A percentile compares a stretch with the other conserved stretches of the same genome.
These are phyloP conservation scores for Mormoops blainvillei DNA, from an alignment of 2,113 vertebrate genomes.

Conservation along the genomic window DNA sequence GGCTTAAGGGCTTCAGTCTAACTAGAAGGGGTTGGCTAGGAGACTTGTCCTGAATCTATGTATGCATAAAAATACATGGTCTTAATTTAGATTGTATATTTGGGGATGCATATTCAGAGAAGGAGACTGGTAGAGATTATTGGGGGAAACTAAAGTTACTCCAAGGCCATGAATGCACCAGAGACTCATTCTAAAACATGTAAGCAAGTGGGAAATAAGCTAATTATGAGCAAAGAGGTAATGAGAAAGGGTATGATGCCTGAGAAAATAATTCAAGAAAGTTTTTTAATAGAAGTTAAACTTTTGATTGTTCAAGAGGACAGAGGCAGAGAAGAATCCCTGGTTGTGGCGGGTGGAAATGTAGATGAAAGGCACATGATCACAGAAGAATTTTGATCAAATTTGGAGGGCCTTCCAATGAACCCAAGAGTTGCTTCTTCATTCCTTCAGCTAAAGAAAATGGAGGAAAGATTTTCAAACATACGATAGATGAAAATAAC, in stretches of 20 bases:
- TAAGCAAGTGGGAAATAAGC: not conserved
- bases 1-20: not conserved
- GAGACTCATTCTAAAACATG: not conserved
- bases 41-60: not conserved
- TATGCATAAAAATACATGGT: not conserved
- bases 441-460: constrained; percentile 3
- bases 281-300: not conserved
- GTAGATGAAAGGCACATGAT: not conserved
- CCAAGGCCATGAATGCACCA: not conserved
- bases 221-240: not conserved
- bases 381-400: not conserved
- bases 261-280: not conserved
- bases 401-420: not conserved
- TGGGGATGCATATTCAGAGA: not conserved
- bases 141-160: not conserved
- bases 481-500: not conserved
- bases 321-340: not conserved
- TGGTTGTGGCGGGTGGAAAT: not conserved
- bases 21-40: not conserved
- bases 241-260: not conserved
- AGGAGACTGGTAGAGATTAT: not conserved
- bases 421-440: not conserved
- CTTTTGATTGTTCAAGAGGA: not conserved
- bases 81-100: not conserved
- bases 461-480: not conserved